Percentiles rank a stretch among this genome's conserved stretches.
Conservation (phyloP, 2,888 invertebrate genomes). For the Malacosoma neustria region DNA sequence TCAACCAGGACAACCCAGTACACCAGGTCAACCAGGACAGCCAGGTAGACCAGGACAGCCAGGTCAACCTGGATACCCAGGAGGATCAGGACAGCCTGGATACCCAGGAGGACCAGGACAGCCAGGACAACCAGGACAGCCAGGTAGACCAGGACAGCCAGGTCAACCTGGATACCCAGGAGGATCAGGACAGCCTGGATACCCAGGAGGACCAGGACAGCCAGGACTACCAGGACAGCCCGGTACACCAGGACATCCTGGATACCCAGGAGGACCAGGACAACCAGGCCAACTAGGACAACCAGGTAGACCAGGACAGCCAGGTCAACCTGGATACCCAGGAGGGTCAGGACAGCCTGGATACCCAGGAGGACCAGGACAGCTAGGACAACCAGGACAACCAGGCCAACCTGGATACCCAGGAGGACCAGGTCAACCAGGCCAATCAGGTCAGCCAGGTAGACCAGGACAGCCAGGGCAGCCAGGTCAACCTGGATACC, state of each 20-base stretch:
- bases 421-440: slow-evolving; percentile 16
- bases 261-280: slow-evolving; percentile 13
- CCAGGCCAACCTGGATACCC: slow-evolving; percentile 16
- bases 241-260: slow-evolving; percentile 13
- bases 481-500: slow-evolving; percentile 16
- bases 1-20: slow-evolving; percentile 21
- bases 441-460: slow-evolving; percentile 9
- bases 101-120: slow-evolving; percentile 42
- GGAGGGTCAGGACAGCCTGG: slow-evolving; percentile 25
- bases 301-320: slow-evolving; percentile 8
- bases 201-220: slow-evolving; percentile 11
- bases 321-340: slow-evolving; percentile 19
- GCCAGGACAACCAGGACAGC: slow-evolving; percentile 18
- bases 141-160: slow-evolving; percentile 22
- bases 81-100: slow-evolving; percentile 19
- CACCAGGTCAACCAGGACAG: slow-evolving; percentile 24
- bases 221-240: slow-evolving; percentile 15
- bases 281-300: slow-evolving; percentile 12
- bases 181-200: slow-evolving; percentile 11
- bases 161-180: slow-evolving; percentile 19
- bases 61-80: slow-evolving; percentile 19
- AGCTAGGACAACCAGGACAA: slow-evolving; percentile 18
- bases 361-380: slow-evolving; percentile 24
- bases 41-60: slow-evolving; percentile 37
- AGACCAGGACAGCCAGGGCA: slow-evolving; percentile 11